Conservation (phyloP, 1,140 invertebrate species). For the Cyrtorhinus lividipennis region DNA sequence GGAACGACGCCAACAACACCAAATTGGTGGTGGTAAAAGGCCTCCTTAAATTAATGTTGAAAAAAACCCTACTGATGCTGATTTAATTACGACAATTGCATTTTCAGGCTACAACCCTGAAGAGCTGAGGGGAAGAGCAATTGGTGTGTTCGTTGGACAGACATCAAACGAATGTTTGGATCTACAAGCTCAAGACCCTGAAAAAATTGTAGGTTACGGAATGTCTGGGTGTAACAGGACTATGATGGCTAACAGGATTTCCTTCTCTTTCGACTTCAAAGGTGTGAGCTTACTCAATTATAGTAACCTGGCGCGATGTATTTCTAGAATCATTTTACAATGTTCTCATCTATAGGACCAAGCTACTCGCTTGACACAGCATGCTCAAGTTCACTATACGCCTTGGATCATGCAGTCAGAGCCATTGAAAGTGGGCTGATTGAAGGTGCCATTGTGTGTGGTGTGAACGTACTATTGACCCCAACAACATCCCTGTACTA, state of each 20-base stretch:
- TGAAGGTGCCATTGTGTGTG: constrained; percentile 84
- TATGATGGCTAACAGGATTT: constrained; percentile 93
- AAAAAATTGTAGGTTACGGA: constrained; percentile 76
- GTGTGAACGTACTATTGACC: constrained; percentile 60
- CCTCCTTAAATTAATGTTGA: too few species aligned
- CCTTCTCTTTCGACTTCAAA: constrained; percentile 83
- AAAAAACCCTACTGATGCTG: too few species aligned
- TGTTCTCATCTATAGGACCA: constrained; percentile 63
- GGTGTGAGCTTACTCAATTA: constrained; percentile 10
- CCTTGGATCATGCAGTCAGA: constrained; percentile 67
- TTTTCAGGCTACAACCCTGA: constrained; percentile 60
- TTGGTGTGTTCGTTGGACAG: constrained; percentile 81
- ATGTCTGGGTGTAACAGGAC: constrained; percentile 81
- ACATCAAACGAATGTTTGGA: constrained; percentile 76
- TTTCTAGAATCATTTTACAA: too few species aligned
- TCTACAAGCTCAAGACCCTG: constrained; percentile 54
- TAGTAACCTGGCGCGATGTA: too few species aligned
- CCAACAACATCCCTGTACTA: constrained; percentile 81
- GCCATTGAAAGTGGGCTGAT: constrained; percentile 75
- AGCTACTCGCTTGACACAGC: constrained; percentile 89
- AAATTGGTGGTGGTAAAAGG: too few species aligned
- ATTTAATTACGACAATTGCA: too few species aligned
- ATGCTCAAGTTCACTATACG: constrained; percentile 82
- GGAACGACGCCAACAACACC: too few species aligned
- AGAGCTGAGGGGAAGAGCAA: constrained; percentile 60